phyloP scores from a whole-genome alignment of 2,113 vertebrate species.

The Empidonax traillii region DNA sequence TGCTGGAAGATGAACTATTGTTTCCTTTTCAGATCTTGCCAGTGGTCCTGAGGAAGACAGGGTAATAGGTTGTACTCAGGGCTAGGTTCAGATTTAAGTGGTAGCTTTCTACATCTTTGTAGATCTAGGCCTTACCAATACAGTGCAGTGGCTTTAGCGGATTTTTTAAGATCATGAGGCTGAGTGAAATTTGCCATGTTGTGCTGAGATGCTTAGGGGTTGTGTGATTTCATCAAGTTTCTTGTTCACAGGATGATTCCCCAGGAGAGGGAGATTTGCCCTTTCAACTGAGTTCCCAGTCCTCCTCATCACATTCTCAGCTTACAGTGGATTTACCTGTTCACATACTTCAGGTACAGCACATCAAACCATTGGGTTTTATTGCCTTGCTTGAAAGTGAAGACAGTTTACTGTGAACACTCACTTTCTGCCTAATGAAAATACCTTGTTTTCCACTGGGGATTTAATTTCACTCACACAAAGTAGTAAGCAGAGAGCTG shows the following conservation, averaged over 20 bases:
- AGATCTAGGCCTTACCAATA: background rate
- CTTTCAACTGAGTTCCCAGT: slow-evolving; percentile 85
- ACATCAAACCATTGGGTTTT: background rate
- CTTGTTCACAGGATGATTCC: slow-evolving; percentile 82
- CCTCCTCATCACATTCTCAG: slow-evolving; percentile 85
- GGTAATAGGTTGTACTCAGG: background rate
- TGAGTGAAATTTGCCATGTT: background rate
- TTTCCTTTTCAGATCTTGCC: background rate
- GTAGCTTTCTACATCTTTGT: background rate
- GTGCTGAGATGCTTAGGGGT: background rate
- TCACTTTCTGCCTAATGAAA: background rate
- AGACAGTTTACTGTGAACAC: background rate
- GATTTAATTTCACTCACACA: background rate
- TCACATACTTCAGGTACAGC: slow-evolving; percentile 89
- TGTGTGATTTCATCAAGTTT: background rate
- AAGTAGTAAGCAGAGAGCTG: background rate
- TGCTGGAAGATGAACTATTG: background rate
- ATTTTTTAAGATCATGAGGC: background rate
- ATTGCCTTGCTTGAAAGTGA: background rate
- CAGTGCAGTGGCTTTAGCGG: background rate
- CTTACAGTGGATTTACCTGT: slow-evolving; percentile 89
- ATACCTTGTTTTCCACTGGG: background rate
- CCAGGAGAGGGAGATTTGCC: slow-evolving; percentile 85
- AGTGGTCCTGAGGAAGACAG: background rate
- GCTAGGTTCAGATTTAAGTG: background rate